Percentiles rank a stretch among this genome's conserved stretches.
These are phyloP conservation scores for Drosophila teissieri DNA, from an alignment of 1,140 invertebrate genomes.

Conservation along the genomic window DNA sequence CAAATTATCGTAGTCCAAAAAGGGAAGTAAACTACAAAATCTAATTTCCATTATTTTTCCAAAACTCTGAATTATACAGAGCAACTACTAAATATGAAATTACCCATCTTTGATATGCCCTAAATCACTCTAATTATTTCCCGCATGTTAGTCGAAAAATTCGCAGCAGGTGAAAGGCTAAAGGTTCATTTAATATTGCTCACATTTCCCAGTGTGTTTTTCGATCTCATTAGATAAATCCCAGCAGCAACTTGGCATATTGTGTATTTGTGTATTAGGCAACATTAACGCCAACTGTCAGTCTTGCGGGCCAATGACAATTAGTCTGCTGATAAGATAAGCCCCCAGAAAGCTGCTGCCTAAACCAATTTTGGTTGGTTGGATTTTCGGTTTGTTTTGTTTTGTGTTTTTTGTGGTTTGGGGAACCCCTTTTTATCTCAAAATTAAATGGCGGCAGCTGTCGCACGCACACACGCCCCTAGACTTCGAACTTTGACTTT, in stretches of 20 bases:
- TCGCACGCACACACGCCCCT: constrained; percentile 39
- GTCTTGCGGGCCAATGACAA: constrained; percentile 69
- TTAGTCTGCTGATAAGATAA: constrained; percentile 78
- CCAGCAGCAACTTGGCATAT: constrained; percentile 13
- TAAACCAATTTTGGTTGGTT: constrained; percentile 72
- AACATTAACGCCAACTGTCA: constrained; percentile 58
- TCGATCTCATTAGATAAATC: constrained; percentile 54
- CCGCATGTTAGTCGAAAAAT: constrained; percentile 15
- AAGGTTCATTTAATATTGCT: constrained; percentile 73
- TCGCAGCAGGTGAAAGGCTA: constrained; percentile 29
- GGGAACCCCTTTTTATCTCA: constrained; percentile 66
- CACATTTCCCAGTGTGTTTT: constrained; percentile 36
- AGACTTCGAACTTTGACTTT: constrained; percentile 59
- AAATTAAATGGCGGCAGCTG: constrained; percentile 80
- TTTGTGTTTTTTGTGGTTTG: constrained; percentile 1
- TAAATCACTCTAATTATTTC: constrained; percentile 6
- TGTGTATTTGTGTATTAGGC: constrained; percentile 19
- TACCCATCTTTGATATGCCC: not conserved
- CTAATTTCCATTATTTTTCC: no score
- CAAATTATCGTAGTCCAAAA: no score
- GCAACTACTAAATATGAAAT: not conserved
- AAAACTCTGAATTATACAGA: not conserved
- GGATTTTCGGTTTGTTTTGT: constrained; percentile 10
- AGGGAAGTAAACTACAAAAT: no score
- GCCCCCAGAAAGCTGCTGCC: constrained; percentile 67